Base-by-base conservation (phyloP, 2,888 invertebrate genomes). In the Mesoligia furuncula region DNA sequence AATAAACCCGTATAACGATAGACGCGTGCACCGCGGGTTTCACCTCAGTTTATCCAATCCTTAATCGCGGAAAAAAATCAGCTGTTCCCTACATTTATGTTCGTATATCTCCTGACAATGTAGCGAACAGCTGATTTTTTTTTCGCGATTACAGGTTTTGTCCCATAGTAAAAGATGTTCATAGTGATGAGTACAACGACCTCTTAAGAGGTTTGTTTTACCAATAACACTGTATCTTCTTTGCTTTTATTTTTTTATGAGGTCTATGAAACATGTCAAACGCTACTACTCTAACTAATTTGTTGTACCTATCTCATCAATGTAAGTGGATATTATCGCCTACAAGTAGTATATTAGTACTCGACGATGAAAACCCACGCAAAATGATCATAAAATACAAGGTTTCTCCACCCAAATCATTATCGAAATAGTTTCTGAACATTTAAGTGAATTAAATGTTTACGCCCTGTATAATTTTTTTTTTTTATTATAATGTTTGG, bases 291-390 rank as follows among this genome's bases (percentile, higher is more conserved):
- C 72, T 45, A 51, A 51, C 54, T 74, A 64, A 85, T 77, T 65
- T 62, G 64, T 59, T 85, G 68, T 82, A 69, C 81, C 51, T 83
- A 69, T 85, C 51, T 83, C 45, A 85, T 85, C 59, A 85, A 76
- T 76, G 72, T 85, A 45, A 73, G 73, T 76, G 64, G 61, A 76
- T 76, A 75, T 67, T 84, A 69, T 75, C 39, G 31, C 9, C 59
- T 59, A 54, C 31, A 71, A 72, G 27, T 11, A 6, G 54, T 51
- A 27, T 11, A 54, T 11, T 24, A 8, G 20, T 24, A 54, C 17
- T 31, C 11, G 17, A 69, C 27, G 5, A 24, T 27, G 11, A n/a
- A 11, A 61, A 15, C 65, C 54, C 61, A 79, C 84, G 65, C 54
- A 66, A 59, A 62, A 51, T 62, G 39, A 59, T 59, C 31, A 39